Percentiles rank a stretch among this genome's conserved stretches.
phyloP scores from a whole-genome alignment of 2,888 invertebrate species.

The Parelbella ahira region DNA sequence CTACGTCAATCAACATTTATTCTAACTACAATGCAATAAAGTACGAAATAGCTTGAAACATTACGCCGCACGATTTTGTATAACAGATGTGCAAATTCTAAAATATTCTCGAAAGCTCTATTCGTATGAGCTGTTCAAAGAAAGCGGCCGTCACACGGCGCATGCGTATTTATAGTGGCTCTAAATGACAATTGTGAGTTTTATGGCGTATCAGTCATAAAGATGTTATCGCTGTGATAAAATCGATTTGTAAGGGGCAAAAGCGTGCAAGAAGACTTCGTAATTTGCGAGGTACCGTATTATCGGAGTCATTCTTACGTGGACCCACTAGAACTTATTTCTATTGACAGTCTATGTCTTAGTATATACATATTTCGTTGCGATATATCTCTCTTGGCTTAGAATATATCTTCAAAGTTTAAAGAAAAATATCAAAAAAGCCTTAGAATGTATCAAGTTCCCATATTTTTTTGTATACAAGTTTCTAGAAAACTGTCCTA shows the following conservation, averaged over 20 bases:
- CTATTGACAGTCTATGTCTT: too few species aligned
- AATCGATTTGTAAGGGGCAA: background rate
- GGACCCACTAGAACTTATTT: background rate
- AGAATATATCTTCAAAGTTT: too few species aligned
- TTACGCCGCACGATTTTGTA: background rate
- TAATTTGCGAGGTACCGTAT: background rate
- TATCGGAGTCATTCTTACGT: background rate
- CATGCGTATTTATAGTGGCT: background rate
- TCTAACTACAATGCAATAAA: background rate
- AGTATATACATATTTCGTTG: too few species aligned
- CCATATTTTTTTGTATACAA: too few species aligned
- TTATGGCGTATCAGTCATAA: conserved; percentile 1
- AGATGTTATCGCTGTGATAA: background rate
- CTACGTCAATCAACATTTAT: background rate
- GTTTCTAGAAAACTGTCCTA: too few species aligned
- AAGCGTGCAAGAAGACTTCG: background rate
- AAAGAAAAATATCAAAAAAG: too few species aligned
- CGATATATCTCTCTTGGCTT: too few species aligned
- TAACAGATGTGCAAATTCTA: background rate
- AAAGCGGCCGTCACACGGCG: conserved; percentile 1
- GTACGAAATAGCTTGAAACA: background rate
- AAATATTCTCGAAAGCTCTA: conserved; percentile 1
- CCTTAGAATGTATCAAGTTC: too few species aligned
- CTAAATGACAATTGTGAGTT: background rate
- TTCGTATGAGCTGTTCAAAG: background rate